Base-by-base conservation (phyloP, 1,140 invertebrate species). In the Dolichoris vasculosae region DNA sequence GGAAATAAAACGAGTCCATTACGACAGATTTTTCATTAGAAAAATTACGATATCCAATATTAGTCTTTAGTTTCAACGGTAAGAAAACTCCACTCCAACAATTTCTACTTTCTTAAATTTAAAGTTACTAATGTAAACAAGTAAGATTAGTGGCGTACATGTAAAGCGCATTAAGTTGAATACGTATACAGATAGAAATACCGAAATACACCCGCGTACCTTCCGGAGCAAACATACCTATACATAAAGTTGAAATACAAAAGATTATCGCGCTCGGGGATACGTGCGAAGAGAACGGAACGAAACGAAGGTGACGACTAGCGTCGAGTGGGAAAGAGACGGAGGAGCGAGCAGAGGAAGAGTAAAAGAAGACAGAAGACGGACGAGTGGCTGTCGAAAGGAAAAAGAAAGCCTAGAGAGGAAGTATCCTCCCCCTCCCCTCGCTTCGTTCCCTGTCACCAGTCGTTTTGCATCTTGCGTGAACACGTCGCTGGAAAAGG, bases 391-490 rank as follows among this genome's bases (percentile, higher is more conserved):
- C 6, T 71, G 43, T 30, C 23, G 6, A 40, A 30, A 46, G 26
- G 40, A 40, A 40, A 78, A 43, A 80, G 48, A 69, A 35, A 20
- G 8, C 13, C 13, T 17, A 11, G 55, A 59, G 23, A 20, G 55
- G 48, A 76, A 78, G 30, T 78, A 7, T 15, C n/a, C 0, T 13
- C 15, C 20, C 8, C 46, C 35, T 73, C 32, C 30, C 30, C 20
- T 32, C 0, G 7, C 75, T 55, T 51, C 26, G 51, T 15, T 30
- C 2, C 4, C n/a, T 59, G 32, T 55, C 38, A 11, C 23, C 78
- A 35, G 11, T 48, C 64, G 64, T 71, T 82, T 82, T 82, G 46
- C 80, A 82, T 82, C 46, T 82, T 82, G 67, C 64, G 30, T 46
- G 63, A 80, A 80, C 40, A 67, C 40, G n/a, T 67, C 13, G 26